phyloP scores from a whole-genome alignment of 2,888 invertebrate species.

The Calameuta pallipes region DNA sequence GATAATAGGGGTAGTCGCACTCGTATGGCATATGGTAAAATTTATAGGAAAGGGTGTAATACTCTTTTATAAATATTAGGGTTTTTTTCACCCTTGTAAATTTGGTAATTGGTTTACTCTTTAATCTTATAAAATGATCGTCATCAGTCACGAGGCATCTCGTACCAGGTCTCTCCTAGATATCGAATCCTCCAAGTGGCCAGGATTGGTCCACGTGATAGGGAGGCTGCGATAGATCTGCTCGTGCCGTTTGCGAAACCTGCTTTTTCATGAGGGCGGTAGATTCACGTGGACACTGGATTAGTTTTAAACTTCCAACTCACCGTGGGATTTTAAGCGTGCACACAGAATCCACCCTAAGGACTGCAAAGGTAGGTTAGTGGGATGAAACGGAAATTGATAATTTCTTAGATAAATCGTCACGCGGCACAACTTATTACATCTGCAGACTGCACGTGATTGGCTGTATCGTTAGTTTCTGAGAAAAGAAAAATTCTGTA shows the following conservation, averaged over 20 bases:
- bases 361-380: neutral
- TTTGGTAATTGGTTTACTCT: neutral
- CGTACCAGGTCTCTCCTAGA: neutral
- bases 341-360: neutral
- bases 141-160: neutral
- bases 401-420: neutral
- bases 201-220: neutral
- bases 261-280: neutral
- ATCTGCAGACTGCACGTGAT: neutral
- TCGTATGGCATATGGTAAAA: neutral
- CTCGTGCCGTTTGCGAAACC: neutral
- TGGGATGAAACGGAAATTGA: neutral
- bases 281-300: neutral
- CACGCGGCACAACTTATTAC: neutral
- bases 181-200: neutral
- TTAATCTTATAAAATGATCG: neutral
- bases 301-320: neutral
- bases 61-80: too few relatives aligned
- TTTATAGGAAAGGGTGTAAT: too few relatives aligned
- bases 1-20: neutral
- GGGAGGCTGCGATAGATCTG: neutral
- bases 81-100: accelerated
- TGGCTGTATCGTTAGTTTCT: neutral
- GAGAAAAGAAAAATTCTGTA: neutral
- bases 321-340: neutral